Conservation (phyloP, 2,113 vertebrate genomes). For the Pachypanchax playfairii region DNA sequence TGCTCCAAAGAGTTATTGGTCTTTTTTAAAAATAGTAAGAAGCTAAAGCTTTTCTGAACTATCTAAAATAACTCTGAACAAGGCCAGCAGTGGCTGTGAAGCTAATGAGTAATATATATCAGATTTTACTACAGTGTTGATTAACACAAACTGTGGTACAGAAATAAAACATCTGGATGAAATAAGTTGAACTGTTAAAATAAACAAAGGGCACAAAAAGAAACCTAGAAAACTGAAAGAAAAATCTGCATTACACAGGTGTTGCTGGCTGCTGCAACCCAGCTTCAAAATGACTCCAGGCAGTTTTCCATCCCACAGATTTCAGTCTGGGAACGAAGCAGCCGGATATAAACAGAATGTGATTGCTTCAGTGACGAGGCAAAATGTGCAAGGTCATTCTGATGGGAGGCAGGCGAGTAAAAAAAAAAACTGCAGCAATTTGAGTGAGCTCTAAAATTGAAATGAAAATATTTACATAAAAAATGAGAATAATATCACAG, state of each 20-base stretch:
- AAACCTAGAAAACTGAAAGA: background rate
- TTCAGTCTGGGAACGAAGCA: slow-evolving; percentile 6
- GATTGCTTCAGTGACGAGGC: slow-evolving; percentile 45
- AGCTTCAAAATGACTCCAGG: slow-evolving; percentile 33
- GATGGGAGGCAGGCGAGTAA: slow-evolving; percentile 13
- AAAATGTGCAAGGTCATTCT: slow-evolving; percentile 44
- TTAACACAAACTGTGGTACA: background rate
- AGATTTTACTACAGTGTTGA: background rate
- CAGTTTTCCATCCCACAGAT: slow-evolving; percentile 23
- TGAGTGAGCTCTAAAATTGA: background rate
- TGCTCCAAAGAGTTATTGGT: too few species aligned
- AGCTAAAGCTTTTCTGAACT: too few species aligned
- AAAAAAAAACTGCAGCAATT: background rate
- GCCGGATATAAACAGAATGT: slow-evolving; percentile 10
- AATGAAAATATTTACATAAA: background rate
- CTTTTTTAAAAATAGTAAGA: too few species aligned
- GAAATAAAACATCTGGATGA: background rate
- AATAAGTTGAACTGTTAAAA: background rate
- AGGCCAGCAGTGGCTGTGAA: background rate
- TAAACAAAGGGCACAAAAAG: background rate
- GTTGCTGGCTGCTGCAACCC: slow-evolving; percentile 12
- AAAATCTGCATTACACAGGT: slow-evolving; percentile 3
- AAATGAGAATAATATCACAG: background rate
- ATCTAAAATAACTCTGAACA: too few species aligned
- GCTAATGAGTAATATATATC: background rate